These are phyloP conservation scores for Dromococcyx pavoninus DNA, from an alignment of 2,797 vertebrate genomes.

Conservation along the genomic window DNA sequence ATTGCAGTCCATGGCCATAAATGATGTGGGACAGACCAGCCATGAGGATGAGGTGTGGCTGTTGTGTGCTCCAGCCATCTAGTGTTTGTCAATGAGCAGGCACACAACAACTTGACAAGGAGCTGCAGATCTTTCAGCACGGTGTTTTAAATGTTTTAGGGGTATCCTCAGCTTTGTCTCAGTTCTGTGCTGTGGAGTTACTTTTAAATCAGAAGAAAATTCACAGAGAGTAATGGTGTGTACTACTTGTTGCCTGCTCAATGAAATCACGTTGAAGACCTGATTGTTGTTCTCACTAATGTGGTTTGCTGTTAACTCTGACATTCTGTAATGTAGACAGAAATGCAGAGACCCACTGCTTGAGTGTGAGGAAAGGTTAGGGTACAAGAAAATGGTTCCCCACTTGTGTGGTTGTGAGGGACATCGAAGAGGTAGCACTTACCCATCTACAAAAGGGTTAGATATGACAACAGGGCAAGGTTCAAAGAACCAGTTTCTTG, in stretches of 20 bases:
- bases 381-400: neutral
- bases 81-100: neutral
- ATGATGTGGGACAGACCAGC: neutral
- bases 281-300: neutral
- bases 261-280: neutral
- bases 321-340: neutral
- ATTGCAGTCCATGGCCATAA: neutral
- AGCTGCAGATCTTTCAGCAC: neutral
- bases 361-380: neutral
- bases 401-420: neutral
- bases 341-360: neutral
- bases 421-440: neutral
- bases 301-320: neutral
- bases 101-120: neutral
- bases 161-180: neutral
- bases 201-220: neutral
- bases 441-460: neutral
- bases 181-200: neutral
- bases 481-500: conserved; percentile 3
- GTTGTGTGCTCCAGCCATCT: neutral
- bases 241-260: neutral
- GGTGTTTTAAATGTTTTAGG: neutral
- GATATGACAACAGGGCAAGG: neutral
- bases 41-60: neutral
- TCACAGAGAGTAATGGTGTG: neutral